Base-by-base conservation (phyloP, 2,888 invertebrate species). In the Idaea straminata region DNA sequence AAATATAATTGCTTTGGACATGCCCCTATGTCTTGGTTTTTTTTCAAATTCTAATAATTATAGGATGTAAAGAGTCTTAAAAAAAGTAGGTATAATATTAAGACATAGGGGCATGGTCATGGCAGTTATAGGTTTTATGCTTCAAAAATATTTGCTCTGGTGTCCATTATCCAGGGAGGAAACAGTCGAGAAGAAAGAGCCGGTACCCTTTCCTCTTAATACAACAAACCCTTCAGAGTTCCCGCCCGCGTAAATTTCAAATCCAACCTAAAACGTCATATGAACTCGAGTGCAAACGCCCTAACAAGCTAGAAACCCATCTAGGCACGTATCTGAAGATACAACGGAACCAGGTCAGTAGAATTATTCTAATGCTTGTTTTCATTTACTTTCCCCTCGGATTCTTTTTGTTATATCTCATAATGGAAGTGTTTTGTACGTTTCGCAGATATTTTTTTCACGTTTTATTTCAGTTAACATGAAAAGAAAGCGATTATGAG, bases 321-420 rank as follows among this genome's bases (percentile, higher is more conserved):
- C 10, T 36, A 36, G 36, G 36, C 36, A 36, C 36, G 10, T 47
- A 47, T 7, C 13, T 47, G 3, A 13, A 7, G 25, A 25, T 25
- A 25, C 25, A 68, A 66, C 69, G 68, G 70, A 76, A 73, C 72
- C 72, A 64, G 76, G 76, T 74, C 74, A 74, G 72, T 70, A 71
- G 76, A 70, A 74, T 76, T 74, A 73, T 72, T 72, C 72, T 73
- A 76, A 76, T 76, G 73, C 72, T 67, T 74, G 73, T 74, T 76
- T 74, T 72, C 73, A 74, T 73, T 76, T 74, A 72, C 69, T 71
- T 72, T 64, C 61, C 69, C 69, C 68, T 62, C 65, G 64, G 66
- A 69, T 67, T 71, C 64, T 72, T 71, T 72, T 69, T 74, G 69
- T 73, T 72, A 70, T 64, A 67, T 71, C 71, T 72, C 66, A 72